Evolutionary conservation across 2,113 vertebrate species (phyloP), one percentile per base, ranked within the genome.

Genomic region (Vidua chalybeata): DNA sequence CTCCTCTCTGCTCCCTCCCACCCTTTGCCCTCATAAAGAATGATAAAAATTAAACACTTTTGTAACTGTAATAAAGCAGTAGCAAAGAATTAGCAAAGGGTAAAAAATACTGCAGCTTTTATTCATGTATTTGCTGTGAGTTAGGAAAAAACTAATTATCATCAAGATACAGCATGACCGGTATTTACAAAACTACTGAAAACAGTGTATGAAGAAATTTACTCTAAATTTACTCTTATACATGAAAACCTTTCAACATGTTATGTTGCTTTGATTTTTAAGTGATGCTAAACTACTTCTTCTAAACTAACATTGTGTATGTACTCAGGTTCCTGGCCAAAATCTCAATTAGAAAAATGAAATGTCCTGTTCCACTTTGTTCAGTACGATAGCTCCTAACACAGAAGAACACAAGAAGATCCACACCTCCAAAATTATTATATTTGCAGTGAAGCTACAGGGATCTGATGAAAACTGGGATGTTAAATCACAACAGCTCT

Each of bases 401-500:
- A 62, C 2, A 83, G 23, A 89, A 46, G 4, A 80, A 68, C 64
- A 58, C 1, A 4, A 10, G 51, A 74, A 71, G 20, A 75, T 69
- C 23, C 1, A 24, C 48, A 37, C 37, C 54, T 84, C 46, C 37
- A 78, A 82, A 90, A 49, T 59, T 0, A 55, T 9, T 28, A 19
- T 12, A 63, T 22, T 22, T 66, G 45, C 58, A 64, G 31, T 46
- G 33, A 77, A 54, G 33, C 46, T 74, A 62, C 24, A 68, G 71
- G 83, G 41, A 66, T 28, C 26, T 59, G 55, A 93, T 54, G 75
- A 89, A 83, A 93, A 66, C 37, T 71, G 63, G 63, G 62, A 51
- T 24, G 49, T 49, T 43, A 86, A 74, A 76, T 63, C 61, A 88
- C 31, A 77, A 55, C 27, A 83, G 59, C 10, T 78, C 46, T 80